Base-by-base conservation (phyloP, 2,888 invertebrate genomes). In the Pterostichus madidus region DNA sequence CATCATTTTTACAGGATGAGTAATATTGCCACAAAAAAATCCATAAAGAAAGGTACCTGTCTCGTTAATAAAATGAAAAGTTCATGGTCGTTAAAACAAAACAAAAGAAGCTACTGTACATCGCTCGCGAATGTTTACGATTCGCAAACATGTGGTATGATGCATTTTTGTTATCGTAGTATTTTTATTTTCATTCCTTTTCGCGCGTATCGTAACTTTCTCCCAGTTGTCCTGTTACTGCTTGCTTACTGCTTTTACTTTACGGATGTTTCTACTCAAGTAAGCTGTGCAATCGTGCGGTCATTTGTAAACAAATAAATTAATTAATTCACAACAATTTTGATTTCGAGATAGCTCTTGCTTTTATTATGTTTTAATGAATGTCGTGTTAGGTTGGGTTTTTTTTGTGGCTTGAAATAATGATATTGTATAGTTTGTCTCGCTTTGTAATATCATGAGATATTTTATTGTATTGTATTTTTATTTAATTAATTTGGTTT, bases 141-240 rank as follows among this genome's bases (percentile, higher is more conserved):
- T 39, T 39, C 39, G 39, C 39, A 39, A 39, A 39, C 39, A 39
- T 39, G 39, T 39, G 39, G 39, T 39, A 39, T 39, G 39, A 39
- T 39, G 39, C 39, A 39, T 39, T 49, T 49, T 44, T 35, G 31
- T 15, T 71, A 10, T 71, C 13, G 15, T 71, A 35, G 35, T 71
- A n/a, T n/a, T 71, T 71, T 71, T 71, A 17, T 71, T 71, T 71
- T 71, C 71, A 71, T 71, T 71, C 71, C 71, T 6, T 71, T 44
- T 35, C 13, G n/a, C 71, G 35, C 13, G 44, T 71, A 71, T 71
- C 39, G 13, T 35, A 71, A 71, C 71, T 71, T 71, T 71, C 71
- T 71, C 71, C 17, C n/a, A 2, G 15, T 71, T 71, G 32, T 71
- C n/a, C 44, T 13, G 39, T 44, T 71, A 17, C 39, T 71, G 39